These are phyloP conservation scores for Porites lobata DNA, from an alignment of 92 coral and sea anemone genomes.

Conservation along the genomic window DNA sequence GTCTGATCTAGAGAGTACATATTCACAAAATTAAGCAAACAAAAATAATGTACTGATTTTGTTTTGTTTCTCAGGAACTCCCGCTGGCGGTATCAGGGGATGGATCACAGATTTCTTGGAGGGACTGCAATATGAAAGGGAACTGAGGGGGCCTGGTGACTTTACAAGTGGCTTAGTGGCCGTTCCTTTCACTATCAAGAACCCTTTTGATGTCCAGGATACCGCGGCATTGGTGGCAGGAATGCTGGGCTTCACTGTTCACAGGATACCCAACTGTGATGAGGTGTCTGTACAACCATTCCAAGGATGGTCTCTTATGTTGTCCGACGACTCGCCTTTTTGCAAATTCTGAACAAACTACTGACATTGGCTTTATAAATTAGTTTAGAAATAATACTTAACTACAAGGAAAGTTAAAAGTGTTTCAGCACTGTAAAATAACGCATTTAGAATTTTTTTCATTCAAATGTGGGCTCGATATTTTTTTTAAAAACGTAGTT, in stretches of 20 bases:
- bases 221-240: conserved; percentile 70
- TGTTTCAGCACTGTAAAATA: no score
- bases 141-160: neutral
- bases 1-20: neutral
- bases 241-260: conserved; percentile 61
- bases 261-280: conserved; percentile 4
- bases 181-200: conserved; percentile 51
- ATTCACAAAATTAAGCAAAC: neutral
- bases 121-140: neutral
- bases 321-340: conserved; percentile 64
- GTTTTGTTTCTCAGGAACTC: neutral
- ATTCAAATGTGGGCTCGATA: no score
- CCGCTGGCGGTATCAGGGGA: neutral
- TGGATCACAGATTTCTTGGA: conserved; percentile 64
- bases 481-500: no score
- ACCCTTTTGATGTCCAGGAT: conserved; percentile 35
- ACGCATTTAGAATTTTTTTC: no score
- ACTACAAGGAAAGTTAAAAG: no score
- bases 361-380: no score
- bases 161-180: conserved; percentile 55
- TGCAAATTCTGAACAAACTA: neutral
- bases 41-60: neutral
- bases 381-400: no score
- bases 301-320: conserved; percentile 78
- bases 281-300: conserved; percentile 70